Conservation (phyloP, 2,797 vertebrate genomes). For the Yasuhikotakia modesta region DNA sequence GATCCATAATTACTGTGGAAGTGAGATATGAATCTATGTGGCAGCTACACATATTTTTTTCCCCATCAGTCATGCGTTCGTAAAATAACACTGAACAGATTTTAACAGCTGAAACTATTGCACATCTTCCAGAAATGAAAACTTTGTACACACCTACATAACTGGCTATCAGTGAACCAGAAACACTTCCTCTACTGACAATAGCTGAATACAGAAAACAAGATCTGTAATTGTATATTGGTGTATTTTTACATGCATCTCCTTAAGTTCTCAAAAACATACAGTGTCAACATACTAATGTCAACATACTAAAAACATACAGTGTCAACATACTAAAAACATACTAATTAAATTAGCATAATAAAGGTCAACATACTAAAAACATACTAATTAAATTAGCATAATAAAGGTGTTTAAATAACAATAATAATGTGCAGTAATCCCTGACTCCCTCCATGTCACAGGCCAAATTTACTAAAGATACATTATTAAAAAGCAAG, state of each 20-base stretch:
- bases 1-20: constrained; percentile 49
- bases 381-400: too few relatives aligned
- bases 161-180: constrained; percentile 57
- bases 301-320: too few relatives aligned
- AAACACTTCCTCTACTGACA: constrained; percentile 51
- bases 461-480: too few relatives aligned
- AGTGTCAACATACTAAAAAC: too few relatives aligned
- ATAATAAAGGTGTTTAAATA: too few relatives aligned
- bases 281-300: too few relatives aligned
- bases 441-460: too few relatives aligned
- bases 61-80: constrained; percentile 14
- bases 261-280: background rate
- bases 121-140: constrained; percentile 41
- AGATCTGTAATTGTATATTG: background rate
- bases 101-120: constrained; percentile 48
- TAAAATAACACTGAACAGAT: constrained; percentile 56
- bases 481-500: too few relatives aligned
- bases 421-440: too few relatives aligned
- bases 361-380: too few relatives aligned
- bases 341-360: too few relatives aligned
- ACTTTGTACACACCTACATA: constrained; percentile 54
- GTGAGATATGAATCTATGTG: constrained; percentile 33
- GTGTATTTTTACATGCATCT: background rate
- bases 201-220: constrained; percentile 24
- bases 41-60: constrained; percentile 38